These are phyloP conservation scores for Peromyscus melanophrys DNA, from an alignment of 2,797 vertebrate genomes.

Conservation along the genomic window DNA sequence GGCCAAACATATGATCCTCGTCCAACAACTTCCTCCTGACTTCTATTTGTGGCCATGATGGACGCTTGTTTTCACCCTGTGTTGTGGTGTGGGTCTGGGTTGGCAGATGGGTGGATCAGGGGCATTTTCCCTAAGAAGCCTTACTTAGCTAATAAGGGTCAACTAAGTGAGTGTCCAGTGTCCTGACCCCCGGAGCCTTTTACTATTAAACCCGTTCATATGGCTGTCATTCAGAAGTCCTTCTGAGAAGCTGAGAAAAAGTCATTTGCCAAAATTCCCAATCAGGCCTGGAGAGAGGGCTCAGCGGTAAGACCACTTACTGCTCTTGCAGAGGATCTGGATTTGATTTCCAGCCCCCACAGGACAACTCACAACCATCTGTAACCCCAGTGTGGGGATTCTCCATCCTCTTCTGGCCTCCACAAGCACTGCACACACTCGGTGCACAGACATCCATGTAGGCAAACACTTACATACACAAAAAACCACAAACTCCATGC, in stretches of 20 bases:
- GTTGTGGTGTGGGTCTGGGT: not conserved
- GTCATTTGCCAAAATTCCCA: not conserved
- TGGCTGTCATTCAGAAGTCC: conserved; percentile 11
- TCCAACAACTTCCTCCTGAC: not conserved
- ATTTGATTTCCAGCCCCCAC: not conserved
- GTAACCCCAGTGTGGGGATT: not conserved
- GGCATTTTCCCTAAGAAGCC: not conserved
- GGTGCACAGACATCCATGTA: not conserved
- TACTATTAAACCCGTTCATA: not conserved
- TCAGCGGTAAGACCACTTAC: not conserved
- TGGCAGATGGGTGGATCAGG: not conserved
- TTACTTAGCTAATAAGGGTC: not conserved
- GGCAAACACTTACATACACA: not conserved
- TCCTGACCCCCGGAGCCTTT: not conserved
- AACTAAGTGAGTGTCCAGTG: not conserved
- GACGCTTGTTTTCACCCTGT: not conserved
- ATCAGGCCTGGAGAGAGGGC: not conserved
- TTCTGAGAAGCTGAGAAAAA: conserved; percentile 33
- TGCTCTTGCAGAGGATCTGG: not conserved
- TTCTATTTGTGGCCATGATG: not conserved
- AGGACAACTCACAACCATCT: not conserved
- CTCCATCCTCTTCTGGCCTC: not conserved
- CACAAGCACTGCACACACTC: not conserved
- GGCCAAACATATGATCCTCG: not conserved
- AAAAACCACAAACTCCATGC: not conserved